Base-by-base conservation (phyloP, 2,113 vertebrate species). In the Perca flavescens region DNA sequence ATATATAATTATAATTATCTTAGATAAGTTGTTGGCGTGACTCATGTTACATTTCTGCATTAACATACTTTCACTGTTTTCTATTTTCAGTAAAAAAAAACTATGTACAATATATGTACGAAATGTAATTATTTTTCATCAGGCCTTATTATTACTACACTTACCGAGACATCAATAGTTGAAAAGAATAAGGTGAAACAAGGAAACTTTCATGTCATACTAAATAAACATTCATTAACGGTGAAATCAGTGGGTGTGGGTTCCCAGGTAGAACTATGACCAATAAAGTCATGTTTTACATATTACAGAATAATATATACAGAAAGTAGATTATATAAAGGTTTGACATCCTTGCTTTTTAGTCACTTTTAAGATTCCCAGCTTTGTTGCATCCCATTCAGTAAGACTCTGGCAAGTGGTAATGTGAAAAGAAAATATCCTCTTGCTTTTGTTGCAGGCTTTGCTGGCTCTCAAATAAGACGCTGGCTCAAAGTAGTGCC, bases 381-480 rank as follows among this genome's bases (percentile, higher is more conserved):
- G 54, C 61, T 77, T 73, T 43, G 69, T 43, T 25, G 1, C 58
- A 62, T 70, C 46, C 22, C 64, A 79, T 83, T 84, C 74, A 61
- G n/a, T 78, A 22, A 76, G 54, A 62, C 80, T 80, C 71, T 88
- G 74, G 84, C 74, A 86, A 86, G 77, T 69, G 50, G 52, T 47
- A 46, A 86, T 57, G 71, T 67, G 57, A 74, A 91, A 82, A 68
- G 47, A 77, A 75, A 71, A 60, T 70, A 84, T 70, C 60, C 58
- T 64, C 47, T 61, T 64, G 43, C 86, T 70, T 87, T 92, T 87
- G 86, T 85, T 68, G 71, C 64, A 74, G 71, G 65, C 83, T 89
- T 85, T 80, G 66, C 86, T 40, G 56, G 73, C 65, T 82, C 69
- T 84, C 75, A 90, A 75, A 80, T 68, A 91, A 76, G 63, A 67